A percentile compares a stretch with the other conserved stretches of the same genome.
phyloP scores from a whole-genome alignment of 2,888 invertebrate species.

The Nephrotoma flavescens region DNA sequence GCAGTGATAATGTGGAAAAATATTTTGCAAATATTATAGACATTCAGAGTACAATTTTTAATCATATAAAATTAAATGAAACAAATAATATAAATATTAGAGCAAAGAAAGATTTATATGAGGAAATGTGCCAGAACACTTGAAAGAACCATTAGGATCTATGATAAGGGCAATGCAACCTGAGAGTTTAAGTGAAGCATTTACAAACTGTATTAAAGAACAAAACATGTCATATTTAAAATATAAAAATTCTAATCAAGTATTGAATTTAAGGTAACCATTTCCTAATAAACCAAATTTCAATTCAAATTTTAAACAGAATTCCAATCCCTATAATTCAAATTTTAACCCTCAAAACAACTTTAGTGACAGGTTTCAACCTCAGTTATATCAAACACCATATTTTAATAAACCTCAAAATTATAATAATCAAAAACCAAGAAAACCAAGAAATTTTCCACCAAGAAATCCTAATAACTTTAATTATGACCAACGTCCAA shows the following conservation, averaged over 20 bases:
- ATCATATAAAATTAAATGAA: no score
- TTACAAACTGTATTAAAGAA: slow-evolving; percentile 13
- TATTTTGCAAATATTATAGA: no score
- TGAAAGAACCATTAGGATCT: no score
- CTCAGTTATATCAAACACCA: background rate
- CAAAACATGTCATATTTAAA: background rate
- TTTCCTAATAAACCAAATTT: background rate
- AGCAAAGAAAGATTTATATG: no score
- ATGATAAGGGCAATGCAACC: no score
- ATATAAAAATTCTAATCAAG: background rate
- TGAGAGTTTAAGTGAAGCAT: no score
- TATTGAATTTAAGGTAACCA: background rate
- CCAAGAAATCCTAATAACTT: background rate
- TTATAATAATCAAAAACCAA: background rate
- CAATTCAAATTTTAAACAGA: background rate
- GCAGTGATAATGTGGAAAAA: no score
- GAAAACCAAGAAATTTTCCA: background rate
- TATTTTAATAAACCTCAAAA: background rate
- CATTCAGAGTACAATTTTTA: no score
- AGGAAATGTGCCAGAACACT: no score
- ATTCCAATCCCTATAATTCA: background rate
- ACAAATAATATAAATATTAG: no score
- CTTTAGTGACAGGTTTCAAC: background rate
- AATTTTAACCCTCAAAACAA: background rate
- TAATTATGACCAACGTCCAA: no score